These are phyloP conservation scores for Cavia aperea DNA, from an alignment of 2,113 vertebrate genomes.

Conservation along the genomic window DNA sequence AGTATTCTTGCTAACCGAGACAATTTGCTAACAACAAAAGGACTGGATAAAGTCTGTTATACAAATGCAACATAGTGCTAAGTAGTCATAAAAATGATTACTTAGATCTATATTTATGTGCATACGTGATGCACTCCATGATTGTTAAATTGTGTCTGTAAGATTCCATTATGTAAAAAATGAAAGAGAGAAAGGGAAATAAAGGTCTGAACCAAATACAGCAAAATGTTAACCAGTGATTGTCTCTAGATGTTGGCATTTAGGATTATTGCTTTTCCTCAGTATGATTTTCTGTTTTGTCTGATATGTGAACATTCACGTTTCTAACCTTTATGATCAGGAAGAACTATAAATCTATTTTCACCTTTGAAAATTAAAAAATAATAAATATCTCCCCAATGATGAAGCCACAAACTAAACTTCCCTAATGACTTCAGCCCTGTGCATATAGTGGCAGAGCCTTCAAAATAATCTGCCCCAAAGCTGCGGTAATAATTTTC, in stretches of 20 bases:
- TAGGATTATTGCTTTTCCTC: conserved; percentile 28
- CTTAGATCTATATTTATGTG: background rate
- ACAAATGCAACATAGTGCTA: background rate
- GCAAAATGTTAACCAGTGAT: conserved; percentile 21
- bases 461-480: conserved; percentile 66
- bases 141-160: conserved; percentile 7
- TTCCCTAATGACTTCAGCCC: conserved; percentile 52
- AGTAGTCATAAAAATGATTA: conserved; percentile 7
- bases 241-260: conserved; percentile 20
- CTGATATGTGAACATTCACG: conserved; percentile 2
- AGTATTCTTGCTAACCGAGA: background rate
- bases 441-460: conserved; percentile 62
- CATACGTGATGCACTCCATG: background rate
- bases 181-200: background rate
- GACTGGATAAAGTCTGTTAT: background rate
- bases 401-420: conserved; percentile 25
- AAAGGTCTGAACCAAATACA: background rate
- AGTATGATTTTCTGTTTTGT: background rate
- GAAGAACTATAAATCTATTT: conserved; percentile 44
- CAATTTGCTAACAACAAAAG: background rate
- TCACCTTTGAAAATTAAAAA: conserved; percentile 44
- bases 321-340: conserved; percentile 20
- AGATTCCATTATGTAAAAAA: conserved; percentile 17
- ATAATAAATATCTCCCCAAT: background rate
- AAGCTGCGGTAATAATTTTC: conserved; percentile 72